phyloP scores from a whole-genome alignment of 2,888 invertebrate genomes.

The Dexiosoma caninum region DNA sequence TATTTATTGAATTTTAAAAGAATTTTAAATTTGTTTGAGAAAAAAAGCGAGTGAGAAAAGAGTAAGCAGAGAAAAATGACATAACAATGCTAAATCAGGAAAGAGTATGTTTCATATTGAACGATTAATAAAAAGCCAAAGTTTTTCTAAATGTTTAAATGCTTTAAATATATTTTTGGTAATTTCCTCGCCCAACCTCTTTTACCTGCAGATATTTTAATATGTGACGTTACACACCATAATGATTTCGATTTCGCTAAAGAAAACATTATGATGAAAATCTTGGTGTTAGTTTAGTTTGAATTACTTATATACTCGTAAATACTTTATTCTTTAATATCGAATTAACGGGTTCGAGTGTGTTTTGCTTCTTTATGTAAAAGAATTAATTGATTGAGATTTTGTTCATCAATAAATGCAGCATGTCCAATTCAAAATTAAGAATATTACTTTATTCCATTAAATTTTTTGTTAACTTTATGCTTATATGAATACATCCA shows the following conservation, averaged over 20 bases:
- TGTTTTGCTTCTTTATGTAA: neutral
- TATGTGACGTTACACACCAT: neutral
- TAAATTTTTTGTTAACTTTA: constrained; percentile 30
- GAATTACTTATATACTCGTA: neutral
- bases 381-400: constrained; percentile 2
- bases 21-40: neutral
- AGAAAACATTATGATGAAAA: neutral
- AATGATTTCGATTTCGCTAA: constrained; percentile 30
- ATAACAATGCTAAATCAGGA: constrained; percentile 45
- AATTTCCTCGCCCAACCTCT: neutral
- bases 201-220: constrained; percentile 11
- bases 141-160: constrained; percentile 41
- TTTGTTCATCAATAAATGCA: constrained; percentile 4
- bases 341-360: constrained; percentile 15
- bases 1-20: constrained; percentile 2
- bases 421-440: constrained; percentile 43
- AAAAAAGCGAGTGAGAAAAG: constrained; percentile 63
- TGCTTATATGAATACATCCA: constrained; percentile 35
- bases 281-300: constrained; percentile 24
- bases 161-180: constrained; percentile 10
- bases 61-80: constrained; percentile 60
- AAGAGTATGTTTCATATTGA: constrained; percentile 53
- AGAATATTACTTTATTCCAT: constrained; percentile 15
- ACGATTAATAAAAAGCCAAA: constrained; percentile 59
- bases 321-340: neutral